These are phyloP conservation scores for Chelidonichthys spinosus DNA, from an alignment of 2,797 vertebrate species.

Conservation along the genomic window DNA sequence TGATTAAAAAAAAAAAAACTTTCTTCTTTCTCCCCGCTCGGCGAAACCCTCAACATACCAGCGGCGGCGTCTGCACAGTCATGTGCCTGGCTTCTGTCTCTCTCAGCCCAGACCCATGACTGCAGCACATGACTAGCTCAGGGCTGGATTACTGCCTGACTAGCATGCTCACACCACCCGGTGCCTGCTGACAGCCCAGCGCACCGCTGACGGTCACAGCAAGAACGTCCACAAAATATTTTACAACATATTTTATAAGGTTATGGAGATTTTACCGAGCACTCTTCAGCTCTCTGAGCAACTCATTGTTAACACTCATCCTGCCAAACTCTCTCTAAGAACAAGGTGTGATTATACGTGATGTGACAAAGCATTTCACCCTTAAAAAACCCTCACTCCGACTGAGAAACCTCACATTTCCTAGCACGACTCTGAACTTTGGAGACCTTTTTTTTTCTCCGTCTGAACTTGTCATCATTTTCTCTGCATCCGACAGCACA, in stretches of 20 bases:
- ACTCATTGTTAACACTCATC: not conserved
- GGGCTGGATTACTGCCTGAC: constrained; percentile 74
- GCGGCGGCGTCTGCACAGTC: constrained; percentile 60
- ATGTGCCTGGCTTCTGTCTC: constrained; percentile 75
- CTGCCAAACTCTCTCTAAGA: not conserved
- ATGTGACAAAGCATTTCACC: not conserved
- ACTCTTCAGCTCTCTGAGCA: not conserved
- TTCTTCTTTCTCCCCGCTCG: not conserved
- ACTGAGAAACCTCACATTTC: not conserved
- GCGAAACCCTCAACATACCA: constrained; percentile 51
- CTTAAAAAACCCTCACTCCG: too few species aligned
- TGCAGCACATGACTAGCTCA: constrained; percentile 83
- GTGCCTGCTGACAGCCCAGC: constrained; percentile 62
- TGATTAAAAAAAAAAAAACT: constrained; percentile 9
- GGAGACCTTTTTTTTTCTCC: not conserved
- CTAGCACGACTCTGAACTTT: not conserved
- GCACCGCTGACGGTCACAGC: constrained; percentile 5
- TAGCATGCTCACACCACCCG: constrained; percentile 58
- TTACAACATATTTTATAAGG: not conserved
- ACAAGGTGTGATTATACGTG: not conserved
- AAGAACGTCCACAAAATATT: constrained; percentile 16
- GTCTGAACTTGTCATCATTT: not conserved
- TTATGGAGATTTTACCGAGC: not conserved
- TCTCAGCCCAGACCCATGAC: constrained; percentile 83
- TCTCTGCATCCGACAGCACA: not conserved